Base-by-base conservation (phyloP, 2,888 invertebrate genomes). In the Chrysolina oricalcia region DNA sequence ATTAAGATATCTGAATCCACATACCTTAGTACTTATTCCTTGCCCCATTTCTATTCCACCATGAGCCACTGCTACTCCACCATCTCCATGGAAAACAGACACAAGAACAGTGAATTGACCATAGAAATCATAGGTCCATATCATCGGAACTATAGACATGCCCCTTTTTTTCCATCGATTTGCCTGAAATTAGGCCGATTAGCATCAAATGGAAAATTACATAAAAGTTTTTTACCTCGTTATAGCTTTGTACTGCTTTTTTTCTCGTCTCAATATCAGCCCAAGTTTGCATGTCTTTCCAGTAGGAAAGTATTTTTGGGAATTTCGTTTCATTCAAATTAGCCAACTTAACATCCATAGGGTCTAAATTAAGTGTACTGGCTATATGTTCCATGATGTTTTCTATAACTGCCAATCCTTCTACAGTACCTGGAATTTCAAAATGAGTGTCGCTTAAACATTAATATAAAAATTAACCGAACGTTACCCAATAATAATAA, bases 151-250 rank as follows among this genome's bases (percentile, higher is more conserved):
- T 6, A 95, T 84, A 15, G 93, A 89, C 1, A 95, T 87, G 0
- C 94, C 97, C 48, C 92, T 91, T 86, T 97, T 97, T 82, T 92
- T 94, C 96, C 96, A 97, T 35, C 94, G 90, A 88, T 96, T 95
- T 68, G 90, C 89, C 92, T 92, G 82, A 63, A 77, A 76, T 66
- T 17, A 9, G 5, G 19, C 62, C 43, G 17, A 35, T 6, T 35
- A 0, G 35, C 11, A 23, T 17, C 19, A 62, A 23, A 10, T 50
- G 50, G 50, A 19, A 50, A 19, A 8, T 19, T 50, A 8, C 0
- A 0, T 8, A 35, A 35, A 8, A 6, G 8, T 3, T 23, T 46
- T 43, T 71, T 79, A 91, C 90, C 80, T 89, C 88, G 83, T 95
- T 95, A 83, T 92, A 94, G 8, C 88, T 85, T 17, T 90, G 88